phyloP scores from a whole-genome alignment of 1,140 invertebrate genomes.

The Heterodera schachtii region DNA sequence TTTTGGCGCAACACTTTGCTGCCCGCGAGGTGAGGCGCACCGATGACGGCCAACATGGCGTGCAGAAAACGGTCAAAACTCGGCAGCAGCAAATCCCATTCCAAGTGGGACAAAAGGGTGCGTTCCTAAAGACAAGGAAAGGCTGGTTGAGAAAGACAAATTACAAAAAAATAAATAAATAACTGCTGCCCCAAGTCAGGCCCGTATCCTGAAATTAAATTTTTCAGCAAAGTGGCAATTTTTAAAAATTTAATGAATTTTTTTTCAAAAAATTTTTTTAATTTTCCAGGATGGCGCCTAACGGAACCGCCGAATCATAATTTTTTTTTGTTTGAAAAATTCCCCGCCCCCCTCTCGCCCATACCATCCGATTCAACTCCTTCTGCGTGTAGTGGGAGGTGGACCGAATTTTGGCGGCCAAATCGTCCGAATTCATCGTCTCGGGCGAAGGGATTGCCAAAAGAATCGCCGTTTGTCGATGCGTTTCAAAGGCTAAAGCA shows the following conservation, averaged over 20 bases:
- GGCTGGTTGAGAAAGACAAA: too few relatives aligned
- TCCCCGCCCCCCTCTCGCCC: too few relatives aligned
- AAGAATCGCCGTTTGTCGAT: conserved; percentile 9
- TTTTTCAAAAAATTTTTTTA: too few relatives aligned
- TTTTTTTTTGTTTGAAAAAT: too few relatives aligned
- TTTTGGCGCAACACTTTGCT: conserved; percentile 15
- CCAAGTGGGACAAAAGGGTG: conserved; percentile 10
- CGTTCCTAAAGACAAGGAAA: conserved; percentile 8
- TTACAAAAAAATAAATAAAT: too few relatives aligned
- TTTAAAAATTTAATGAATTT: too few relatives aligned
- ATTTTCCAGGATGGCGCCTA: too few relatives aligned
- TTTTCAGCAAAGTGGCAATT: too few relatives aligned
- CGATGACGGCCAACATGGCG: conserved; percentile 22
- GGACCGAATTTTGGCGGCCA: conserved; percentile 8
- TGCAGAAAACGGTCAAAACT: conserved; percentile 27
- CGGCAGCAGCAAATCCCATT: conserved; percentile 22
- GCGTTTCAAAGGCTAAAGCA: conserved; percentile 8
- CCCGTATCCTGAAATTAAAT: too few relatives aligned
- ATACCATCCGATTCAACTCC: conserved; percentile 17
- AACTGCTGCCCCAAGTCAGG: too few relatives aligned
- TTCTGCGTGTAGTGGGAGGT: conserved; percentile 15
- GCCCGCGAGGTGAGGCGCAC: conserved; percentile 4
- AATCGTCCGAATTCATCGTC: conserved; percentile 18
- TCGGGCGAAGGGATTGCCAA: conserved; percentile 17
- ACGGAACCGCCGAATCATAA: too few relatives aligned